Evolutionary conservation across 2,888 invertebrate genomes (phyloP).

Genomic region (Ectemnius cavifrons): DNA sequence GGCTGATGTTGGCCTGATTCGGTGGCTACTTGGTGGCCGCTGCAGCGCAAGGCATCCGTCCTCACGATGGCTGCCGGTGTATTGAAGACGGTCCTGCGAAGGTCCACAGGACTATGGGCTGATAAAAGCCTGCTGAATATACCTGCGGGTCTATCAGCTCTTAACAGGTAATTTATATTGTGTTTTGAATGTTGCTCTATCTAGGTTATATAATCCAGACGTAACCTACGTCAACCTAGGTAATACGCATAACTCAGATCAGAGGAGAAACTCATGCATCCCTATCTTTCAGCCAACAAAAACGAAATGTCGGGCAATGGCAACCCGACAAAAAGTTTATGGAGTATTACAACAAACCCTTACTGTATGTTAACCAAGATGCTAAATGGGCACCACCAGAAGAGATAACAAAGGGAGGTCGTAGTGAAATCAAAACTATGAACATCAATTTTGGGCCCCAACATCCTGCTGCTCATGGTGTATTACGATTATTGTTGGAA

Average conservation of each 20-base stretch:
- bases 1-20: too few relatives aligned
- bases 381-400: not conserved
- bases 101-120: constrained; percentile 21
- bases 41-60: not conserved
- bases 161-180: constrained; percentile 13
- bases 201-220: constrained; percentile 31
- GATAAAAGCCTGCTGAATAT: constrained; percentile 27
- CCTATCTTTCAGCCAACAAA: constrained; percentile 36
- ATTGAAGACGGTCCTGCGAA: constrained; percentile 31
- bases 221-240: constrained; percentile 30
- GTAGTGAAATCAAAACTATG: constrained; percentile 82
- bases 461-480: constrained; percentile 97
- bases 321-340: not conserved
- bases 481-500: constrained; percentile 90
- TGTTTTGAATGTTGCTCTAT: constrained; percentile 23
- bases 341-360: not conserved
- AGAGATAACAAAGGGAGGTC: not conserved
- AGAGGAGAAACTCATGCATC: constrained; percentile 8
- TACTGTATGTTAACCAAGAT: not conserved
- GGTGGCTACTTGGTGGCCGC: not conserved
- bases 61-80: constrained; percentile 44
- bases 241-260: not conserved
- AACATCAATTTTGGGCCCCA: constrained; percentile 95
- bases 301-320: constrained; percentile 41
- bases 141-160: not conserved